Conservation (phyloP, 2,888 invertebrate species). For the Spilosoma lubricipeda region DNA sequence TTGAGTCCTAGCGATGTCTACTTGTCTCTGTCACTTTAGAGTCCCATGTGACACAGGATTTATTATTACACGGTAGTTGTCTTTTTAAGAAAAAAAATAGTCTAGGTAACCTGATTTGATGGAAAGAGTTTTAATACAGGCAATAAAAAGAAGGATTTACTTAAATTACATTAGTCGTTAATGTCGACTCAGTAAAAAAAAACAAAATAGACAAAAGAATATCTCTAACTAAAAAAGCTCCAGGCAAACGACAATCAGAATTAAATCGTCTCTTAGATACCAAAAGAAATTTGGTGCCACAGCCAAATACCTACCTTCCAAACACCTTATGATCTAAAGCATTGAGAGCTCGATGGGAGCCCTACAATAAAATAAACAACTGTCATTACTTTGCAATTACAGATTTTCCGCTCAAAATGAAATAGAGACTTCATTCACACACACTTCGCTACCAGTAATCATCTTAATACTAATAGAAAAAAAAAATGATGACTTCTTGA, state of each 20-base stretch:
- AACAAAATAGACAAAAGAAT: too few species aligned
- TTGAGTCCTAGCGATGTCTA: too few species aligned
- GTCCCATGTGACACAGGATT: too few species aligned
- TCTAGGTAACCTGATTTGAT: too few species aligned
- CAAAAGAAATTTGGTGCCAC: not conserved
- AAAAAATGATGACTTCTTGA: constrained; percentile 4
- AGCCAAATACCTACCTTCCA: not conserved
- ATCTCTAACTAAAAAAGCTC: not conserved
- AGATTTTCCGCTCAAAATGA: constrained; percentile 16
- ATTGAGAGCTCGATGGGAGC: not conserved
- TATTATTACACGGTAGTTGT: too few species aligned
- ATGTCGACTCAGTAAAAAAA: too few species aligned
- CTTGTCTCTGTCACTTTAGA: too few species aligned
- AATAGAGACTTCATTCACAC: not conserved
- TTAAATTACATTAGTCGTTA: not conserved
- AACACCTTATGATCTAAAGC: not conserved
- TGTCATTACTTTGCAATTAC: constrained; percentile 7
- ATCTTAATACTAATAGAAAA: constrained; percentile 7
- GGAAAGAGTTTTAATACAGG: too few species aligned
- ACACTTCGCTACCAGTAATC: constrained; percentile 2
- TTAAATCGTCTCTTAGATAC: not conserved
- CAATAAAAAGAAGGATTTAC: too few species aligned
- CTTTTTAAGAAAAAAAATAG: too few species aligned
- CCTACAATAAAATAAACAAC: not conserved
- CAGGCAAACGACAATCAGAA: not conserved